These are phyloP conservation scores for Hyperoplus lanceolatus DNA, from an alignment of 2,797 vertebrate species.

Conservation along the genomic window DNA sequence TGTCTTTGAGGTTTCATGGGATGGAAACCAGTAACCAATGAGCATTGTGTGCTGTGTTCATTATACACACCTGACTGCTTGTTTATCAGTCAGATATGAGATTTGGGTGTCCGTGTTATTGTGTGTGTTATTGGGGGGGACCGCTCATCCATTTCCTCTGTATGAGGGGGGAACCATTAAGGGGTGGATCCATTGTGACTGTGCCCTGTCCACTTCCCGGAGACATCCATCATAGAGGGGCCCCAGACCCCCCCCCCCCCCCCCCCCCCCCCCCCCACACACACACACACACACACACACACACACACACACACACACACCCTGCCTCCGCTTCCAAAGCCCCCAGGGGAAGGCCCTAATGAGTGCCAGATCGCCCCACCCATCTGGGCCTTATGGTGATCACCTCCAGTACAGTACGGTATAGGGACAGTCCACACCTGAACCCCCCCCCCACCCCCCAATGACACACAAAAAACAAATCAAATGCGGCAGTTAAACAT, in stretches of 20 bases:
- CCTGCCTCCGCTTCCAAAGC: too few species aligned
- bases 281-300: not conserved
- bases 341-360: constrained; percentile 83
- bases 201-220: constrained; percentile 86
- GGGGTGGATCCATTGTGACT: constrained; percentile 80
- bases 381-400: constrained; percentile 85
- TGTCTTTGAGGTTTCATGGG: constrained; percentile 53
- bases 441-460: constrained; percentile 54
- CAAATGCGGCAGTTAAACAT: not conserved
- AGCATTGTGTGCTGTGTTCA: constrained; percentile 17
- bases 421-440: constrained; percentile 74
- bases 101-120: constrained; percentile 49
- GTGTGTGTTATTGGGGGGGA: constrained; percentile 49
- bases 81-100: constrained; percentile 46
- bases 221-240: constrained; percentile 87
- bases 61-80: constrained; percentile 43
- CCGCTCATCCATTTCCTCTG: constrained; percentile 78
- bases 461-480: constrained; percentile 7
- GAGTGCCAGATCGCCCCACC: constrained; percentile 82
- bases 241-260: constrained; percentile 51
- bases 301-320: not conserved
- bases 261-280: too few species aligned
- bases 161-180: constrained; percentile 76
- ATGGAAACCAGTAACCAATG: constrained; percentile 23
- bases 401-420: constrained; percentile 71